phyloP scores from a whole-genome alignment of 2,797 vertebrate genomes.

The Phoeniculus purpureus region DNA sequence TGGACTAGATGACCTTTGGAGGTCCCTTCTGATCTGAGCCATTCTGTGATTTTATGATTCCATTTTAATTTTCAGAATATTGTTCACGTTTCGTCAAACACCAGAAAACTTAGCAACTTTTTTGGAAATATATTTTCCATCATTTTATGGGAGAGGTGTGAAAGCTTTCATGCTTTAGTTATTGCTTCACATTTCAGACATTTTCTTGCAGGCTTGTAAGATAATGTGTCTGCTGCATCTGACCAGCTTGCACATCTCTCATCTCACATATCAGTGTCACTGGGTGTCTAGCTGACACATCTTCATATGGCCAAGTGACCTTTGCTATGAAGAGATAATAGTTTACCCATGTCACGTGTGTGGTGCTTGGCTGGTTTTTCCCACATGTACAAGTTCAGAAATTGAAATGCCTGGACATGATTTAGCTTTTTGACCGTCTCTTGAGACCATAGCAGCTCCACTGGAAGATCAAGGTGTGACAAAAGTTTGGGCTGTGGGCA shows the following conservation, averaged over 20 bases:
- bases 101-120: neutral
- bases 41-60: neutral
- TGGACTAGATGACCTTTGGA: no score
- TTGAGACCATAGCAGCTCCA: neutral
- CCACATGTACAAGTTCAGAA: neutral
- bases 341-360: neutral
- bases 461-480: neutral
- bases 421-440: neutral
- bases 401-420: neutral
- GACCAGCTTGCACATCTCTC: neutral
- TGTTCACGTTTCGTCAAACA: neutral
- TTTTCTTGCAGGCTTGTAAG: neutral
- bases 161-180: neutral
- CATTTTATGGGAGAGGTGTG: neutral
- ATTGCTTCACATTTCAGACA: neutral
- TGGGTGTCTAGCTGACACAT: neutral
- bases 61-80: neutral
- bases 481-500: neutral
- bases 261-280: neutral
- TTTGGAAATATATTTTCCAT: neutral
- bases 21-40: no score
- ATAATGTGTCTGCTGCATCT: neutral
- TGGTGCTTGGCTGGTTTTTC: neutral
- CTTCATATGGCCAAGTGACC: neutral
- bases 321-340: neutral